Evolutionary conservation across 1,140 invertebrate genomes (phyloP), one percentile per base, ranked within the genome.

Genomic region (Drosophila malerkotliana): DNA sequence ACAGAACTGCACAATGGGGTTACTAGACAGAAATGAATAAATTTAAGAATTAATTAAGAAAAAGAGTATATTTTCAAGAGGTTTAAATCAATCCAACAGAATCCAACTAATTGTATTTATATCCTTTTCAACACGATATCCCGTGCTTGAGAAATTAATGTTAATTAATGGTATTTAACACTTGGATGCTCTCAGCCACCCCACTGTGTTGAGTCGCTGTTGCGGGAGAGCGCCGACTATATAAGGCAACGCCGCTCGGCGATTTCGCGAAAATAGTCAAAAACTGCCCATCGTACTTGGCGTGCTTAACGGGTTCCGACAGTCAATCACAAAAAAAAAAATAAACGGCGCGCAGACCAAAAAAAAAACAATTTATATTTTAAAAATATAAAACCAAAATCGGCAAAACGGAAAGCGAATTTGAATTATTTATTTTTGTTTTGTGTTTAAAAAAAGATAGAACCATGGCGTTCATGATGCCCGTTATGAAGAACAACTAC

Each of bases 391-490:
- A 41, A n/a, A 12, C 10, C 26, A 15, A 37, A 51, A 15, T 64
- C 44, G 18, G 44, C 18, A 47, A 47, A 47, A 47, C 44, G 44
- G 44, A 47, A 21, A 18, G 18, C 34, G 18, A 21, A 15, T 7
- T 44, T 0, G 14, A 10, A 15, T 24, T 47, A 21, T 47, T 44
- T 44, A 7, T 44, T 44, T 44, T 44, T 44, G 41, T 44, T 44
- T 44, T 14, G 41, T 44, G 41, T 47, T 47, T 21, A 9, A 1
- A 4, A 48, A 10, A 56, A 24, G 58, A 66, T 53, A 74, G 90
- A 94, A 91, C 34, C 34, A 97, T 97, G 97, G 97, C 97, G 93
- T 97, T 97, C 93, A 97, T 97, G 96, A 97, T 97, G 96, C 97
- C 96, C 39, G 96, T 98, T 71, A 95, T 98, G 92, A 97, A 97